These are phyloP conservation scores for Malaclemys terrapin DNA, from an alignment of 2,113 vertebrate genomes.

Conservation along the genomic window DNA sequence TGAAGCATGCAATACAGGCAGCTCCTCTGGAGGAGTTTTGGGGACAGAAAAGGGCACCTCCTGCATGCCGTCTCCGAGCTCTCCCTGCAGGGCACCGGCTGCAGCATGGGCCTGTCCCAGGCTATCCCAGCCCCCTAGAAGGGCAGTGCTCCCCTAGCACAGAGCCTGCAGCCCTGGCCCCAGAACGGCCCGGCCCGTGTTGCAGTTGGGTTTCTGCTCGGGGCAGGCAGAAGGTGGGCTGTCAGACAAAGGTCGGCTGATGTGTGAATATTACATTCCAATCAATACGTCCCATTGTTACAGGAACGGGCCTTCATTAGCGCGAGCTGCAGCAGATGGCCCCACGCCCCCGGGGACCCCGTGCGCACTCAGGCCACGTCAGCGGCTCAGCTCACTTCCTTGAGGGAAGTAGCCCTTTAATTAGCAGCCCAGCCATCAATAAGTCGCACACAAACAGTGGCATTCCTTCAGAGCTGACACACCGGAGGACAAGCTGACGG, in stretches of 20 bases:
- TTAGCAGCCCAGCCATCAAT: neutral
- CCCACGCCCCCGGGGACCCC: slow-evolving; percentile 11
- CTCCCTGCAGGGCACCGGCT: neutral
- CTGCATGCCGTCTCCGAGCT: neutral
- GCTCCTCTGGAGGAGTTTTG: neutral
- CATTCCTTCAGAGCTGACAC: slow-evolving; percentile 59
- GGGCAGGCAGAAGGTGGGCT: slow-evolving; percentile 6
- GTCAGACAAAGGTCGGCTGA: slow-evolving; percentile 18
- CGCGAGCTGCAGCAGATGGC: slow-evolving; percentile 45
- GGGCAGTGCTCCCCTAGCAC: neutral
- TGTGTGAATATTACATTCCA: slow-evolving; percentile 32
- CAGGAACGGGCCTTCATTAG: slow-evolving; percentile 57
- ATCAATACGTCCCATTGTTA: slow-evolving; percentile 59
- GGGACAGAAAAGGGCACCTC: neutral
- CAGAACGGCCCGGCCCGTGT: neutral
- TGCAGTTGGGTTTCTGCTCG: neutral
- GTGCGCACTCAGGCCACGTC: neutral
- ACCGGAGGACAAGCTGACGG: neutral
- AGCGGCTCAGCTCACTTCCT: slow-evolving; percentile 46
- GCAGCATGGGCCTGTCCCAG: neutral
- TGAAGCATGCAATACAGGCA: too few relatives aligned
- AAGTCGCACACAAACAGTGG: slow-evolving; percentile 51
- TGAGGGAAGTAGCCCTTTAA: slow-evolving; percentile 25
- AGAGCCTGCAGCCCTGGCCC: neutral
- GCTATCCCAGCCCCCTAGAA: neutral